phyloP scores from a whole-genome alignment of 2,888 invertebrate genomes.

The Temnothorax ravouxi region DNA sequence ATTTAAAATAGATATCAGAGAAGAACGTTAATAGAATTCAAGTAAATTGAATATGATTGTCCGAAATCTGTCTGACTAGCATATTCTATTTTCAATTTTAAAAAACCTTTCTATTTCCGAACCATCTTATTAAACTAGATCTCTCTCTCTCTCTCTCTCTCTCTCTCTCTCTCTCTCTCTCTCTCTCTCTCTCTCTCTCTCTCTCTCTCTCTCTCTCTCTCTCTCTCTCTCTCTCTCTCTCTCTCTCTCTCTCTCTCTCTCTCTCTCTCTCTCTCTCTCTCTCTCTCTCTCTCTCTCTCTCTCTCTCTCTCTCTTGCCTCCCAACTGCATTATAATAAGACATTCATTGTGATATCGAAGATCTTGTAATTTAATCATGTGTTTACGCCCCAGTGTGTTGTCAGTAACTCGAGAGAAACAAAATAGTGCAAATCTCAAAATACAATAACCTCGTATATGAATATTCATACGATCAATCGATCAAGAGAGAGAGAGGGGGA shows the following conservation, averaged over 20 bases:
- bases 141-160: no score
- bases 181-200: no score
- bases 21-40: neutral
- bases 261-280: no score
- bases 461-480: neutral
- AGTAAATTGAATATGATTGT: neutral
- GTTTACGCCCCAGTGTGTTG: neutral
- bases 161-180: no score
- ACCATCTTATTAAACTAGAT: neutral
- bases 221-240: no score
- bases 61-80: neutral
- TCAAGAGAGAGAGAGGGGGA: neutral
- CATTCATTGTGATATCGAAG: neutral
- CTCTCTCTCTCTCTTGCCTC: no score
- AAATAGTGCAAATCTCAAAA: neutral
- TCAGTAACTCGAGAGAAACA: neutral
- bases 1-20: neutral
- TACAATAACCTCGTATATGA: conserved; percentile 26
- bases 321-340: neutral
- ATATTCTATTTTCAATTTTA: neutral
- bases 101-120: neutral
- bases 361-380: neutral
- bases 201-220: no score
- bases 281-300: no score
- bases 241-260: no score